Base-by-base conservation (phyloP, 1,140 invertebrate species). In the Chlorops oryzae region DNA sequence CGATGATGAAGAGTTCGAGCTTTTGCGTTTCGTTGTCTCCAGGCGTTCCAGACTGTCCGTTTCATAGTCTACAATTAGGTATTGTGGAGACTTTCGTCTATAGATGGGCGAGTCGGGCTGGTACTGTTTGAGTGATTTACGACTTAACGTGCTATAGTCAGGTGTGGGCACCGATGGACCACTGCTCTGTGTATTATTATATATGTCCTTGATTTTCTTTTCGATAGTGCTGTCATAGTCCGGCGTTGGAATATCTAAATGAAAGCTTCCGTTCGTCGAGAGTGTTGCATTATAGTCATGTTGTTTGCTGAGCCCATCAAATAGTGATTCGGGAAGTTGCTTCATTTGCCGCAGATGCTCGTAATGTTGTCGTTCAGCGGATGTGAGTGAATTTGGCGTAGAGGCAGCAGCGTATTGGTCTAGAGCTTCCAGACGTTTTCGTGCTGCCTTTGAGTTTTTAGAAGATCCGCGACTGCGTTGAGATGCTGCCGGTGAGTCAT, bases 31-130 rank as follows among this genome's bases (percentile, higher is more conserved):
- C 45, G 74, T 76, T 4, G 59, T 70, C 48, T 76, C 80, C 2
- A 76, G 69, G 54, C 84, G 77, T 70, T 90, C 87, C 43, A 89
- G 72, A 68, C 88, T 90, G 55, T 90, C 87, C 1, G 84, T 81
- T 59, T 90, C 87, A 56, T 87, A 89, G 48, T 86, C 81, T 41
- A 79, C 73, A 12, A 73, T 74, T 47, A 72, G 40, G 43, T 72
- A 70, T 41, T 72, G 69, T 0, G 70, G 70, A 0, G 66, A 70
- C 22, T 69, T 72, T 6, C 70, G 49, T 2, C 64, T 38, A 28
- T 72, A 72, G 20, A 72, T 69, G 1, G 70, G 70, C 0, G 70
- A 72, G 18, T 72, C 70, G 0, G 70, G 70, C 32, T 70, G 70
- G 50, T 67, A 63, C 24, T 70, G 66, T n/a, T 66, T 65, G 0